Base-by-base conservation (phyloP, 2,888 invertebrate genomes). In the Apamea crenata region DNA sequence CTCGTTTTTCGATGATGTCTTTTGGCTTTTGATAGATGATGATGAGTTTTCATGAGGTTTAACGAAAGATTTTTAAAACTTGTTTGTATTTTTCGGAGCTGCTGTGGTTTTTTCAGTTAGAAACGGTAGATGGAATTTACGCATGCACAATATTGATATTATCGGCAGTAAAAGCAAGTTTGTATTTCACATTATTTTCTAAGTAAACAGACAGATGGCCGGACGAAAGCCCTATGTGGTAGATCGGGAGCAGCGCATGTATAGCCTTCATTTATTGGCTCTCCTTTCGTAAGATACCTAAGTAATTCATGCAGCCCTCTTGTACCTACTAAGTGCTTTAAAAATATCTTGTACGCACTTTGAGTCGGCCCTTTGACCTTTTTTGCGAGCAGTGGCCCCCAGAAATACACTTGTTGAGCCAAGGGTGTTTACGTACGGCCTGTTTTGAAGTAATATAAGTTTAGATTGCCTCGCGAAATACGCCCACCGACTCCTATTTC, bases 391-490 rank as follows among this genome's bases (percentile, higher is more conserved):
- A 66, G 29, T 74, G 25, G 56, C 4, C n/a, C 7, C 16, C 12
- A 50, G 32, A 59, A 67, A 59, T 82, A 53, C 44, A 65, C 65
- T 66, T 29, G 10, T n/a, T 47, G n/a, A 74, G 21, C 21, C 40
- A 67, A 36, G 61, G 70, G 44, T 50, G 44, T 36, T 47, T 70
- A 32, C 44, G 16, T 40, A 53, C n/a, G 18, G 61, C 56, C 75
- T 66, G 61, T 84, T 86, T 79, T 75, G 65, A 84, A 84, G 77
- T 76, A 80, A 80, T 87, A 71, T 79, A 81, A 86, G 70, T 87
- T 84, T 71, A 87, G 68, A 83, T 85, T 65, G 63, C 63, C 68
- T 77, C 50, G 29, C 32, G 47, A 79, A 85, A 82, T 78, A 87
- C 44, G 36, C 78, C 67, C 56, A 74, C 65, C 29, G 47, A 53